Evolutionary conservation across 2,797 vertebrate genomes (phyloP), one percentile per base, ranked within the genome.

Genomic region (Propithecus perrieri): DNA sequence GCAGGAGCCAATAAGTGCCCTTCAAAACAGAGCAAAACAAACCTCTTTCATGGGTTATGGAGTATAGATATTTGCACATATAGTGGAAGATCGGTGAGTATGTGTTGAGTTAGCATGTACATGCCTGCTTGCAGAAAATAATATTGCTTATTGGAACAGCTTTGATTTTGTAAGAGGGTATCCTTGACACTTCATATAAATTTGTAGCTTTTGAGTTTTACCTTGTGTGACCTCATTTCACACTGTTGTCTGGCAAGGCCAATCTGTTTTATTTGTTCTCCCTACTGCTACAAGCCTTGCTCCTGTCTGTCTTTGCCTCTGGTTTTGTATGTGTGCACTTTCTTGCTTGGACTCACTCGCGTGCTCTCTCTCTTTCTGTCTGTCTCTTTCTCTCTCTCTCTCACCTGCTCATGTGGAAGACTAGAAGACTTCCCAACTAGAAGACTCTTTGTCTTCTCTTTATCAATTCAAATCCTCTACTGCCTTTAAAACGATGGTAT

Each of bases 401-500:
- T 33, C 14, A 22, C 72, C 50, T 89, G 26, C 28, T 86, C 18
- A 4, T 43, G n/a, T 30, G n/a, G 55, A n/a, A 92, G 41, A 24
- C 7, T 72, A 28, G n/a, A 94, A 80, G 55, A 57, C 3, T 59
- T 18, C 33, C 63, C 33, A n/a, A 18, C 4, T 72, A 30, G 33
- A 93, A 81, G 63, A 83, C 17, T 75, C 7, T 78, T 41, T 35
- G 28, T 24, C 20, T 74, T 38, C 11, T 50, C 26, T 75, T 61
- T 46, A n/a, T 22, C 24, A 63, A 18, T 33, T 78, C 18, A 78
- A 69, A 74, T 85, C 38, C 33, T 92, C 72, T 12, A 35, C 38
- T 92, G 6, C 38, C 20, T 96, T 92, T 92, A 93, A 69, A 48
- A 35, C 41, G 43, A 11, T 46, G 24, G 38, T 24, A 18, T 63